phyloP scores from a whole-genome alignment of 1,140 invertebrate genomes.

The Holotrichia oblita region DNA sequence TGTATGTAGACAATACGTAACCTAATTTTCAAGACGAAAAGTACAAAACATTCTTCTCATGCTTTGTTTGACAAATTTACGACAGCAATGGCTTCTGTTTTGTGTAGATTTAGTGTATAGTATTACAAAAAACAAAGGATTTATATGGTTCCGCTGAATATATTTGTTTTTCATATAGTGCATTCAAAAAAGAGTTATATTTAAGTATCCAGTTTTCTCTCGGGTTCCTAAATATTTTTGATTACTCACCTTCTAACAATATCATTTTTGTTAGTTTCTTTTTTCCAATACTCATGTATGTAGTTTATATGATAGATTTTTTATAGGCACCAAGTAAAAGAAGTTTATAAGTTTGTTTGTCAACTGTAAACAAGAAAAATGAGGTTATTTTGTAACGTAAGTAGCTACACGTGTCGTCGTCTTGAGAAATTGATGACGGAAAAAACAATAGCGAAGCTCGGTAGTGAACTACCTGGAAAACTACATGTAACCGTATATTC shows the following conservation, averaged over 20 bases:
- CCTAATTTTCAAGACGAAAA: neutral
- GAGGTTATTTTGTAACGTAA: slow-evolving; percentile 2
- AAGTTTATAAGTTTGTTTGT: neutral
- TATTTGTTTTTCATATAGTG: too few relatives aligned
- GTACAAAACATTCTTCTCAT: neutral
- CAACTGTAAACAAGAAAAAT: slow-evolving; percentile 21
- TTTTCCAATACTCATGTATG: too few relatives aligned
- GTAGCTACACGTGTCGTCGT: neutral
- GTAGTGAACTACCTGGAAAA: slow-evolving; percentile 20
- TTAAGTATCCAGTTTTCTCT: too few relatives aligned
- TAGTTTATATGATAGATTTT: too few relatives aligned
- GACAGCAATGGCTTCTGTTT: neutral
- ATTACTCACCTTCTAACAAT: too few relatives aligned
- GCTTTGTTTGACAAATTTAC: neutral
- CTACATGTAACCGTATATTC: slow-evolving; percentile 30
- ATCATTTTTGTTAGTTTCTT: too few relatives aligned
- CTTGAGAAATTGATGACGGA: slow-evolving; percentile 24
- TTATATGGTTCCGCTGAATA: too few relatives aligned
- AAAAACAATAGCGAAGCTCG: slow-evolving; percentile 19
- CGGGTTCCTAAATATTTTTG: too few relatives aligned
- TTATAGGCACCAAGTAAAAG: too few relatives aligned
- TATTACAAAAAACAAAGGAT: too few relatives aligned
- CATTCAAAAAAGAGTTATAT: too few relatives aligned
- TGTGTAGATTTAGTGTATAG: too few relatives aligned
- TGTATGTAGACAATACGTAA: neutral